These are phyloP conservation scores for Andrena cerasifolii DNA, from an alignment of 1,140 invertebrate species.

Conservation along the genomic window DNA sequence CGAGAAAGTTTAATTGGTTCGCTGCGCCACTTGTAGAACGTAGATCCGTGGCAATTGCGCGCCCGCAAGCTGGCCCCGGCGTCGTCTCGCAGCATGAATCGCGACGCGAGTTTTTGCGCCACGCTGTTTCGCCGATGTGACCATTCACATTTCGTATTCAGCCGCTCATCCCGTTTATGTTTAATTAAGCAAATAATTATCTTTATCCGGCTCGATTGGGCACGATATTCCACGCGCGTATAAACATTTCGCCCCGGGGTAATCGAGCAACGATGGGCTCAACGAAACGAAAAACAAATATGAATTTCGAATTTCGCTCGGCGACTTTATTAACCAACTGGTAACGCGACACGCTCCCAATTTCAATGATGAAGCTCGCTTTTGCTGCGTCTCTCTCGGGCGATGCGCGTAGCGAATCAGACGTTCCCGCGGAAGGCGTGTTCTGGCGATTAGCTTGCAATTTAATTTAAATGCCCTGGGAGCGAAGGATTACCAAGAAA, in stretches of 20 bases:
- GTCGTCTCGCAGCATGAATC: background rate
- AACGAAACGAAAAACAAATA: background rate
- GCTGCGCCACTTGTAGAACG: conserved; percentile 1
- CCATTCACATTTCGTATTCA: background rate
- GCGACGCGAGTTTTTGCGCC: background rate
- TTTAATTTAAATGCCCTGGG: too few species aligned
- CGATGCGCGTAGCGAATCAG: too few species aligned
- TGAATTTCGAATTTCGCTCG: conserved; percentile 17
- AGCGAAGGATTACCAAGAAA: too few species aligned
- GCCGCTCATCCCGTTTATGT: background rate
- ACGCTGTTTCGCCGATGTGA: background rate
- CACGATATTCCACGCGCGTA: background rate
- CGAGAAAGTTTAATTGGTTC: conserved; percentile 2
- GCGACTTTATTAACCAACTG: too few species aligned
- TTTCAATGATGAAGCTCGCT: too few species aligned
- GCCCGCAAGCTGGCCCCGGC: background rate
- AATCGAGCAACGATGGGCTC: background rate
- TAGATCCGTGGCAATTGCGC: background rate
- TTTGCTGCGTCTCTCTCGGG: too few species aligned
- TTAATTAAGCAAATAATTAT: conserved; percentile 4
- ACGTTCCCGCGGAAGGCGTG: too few species aligned
- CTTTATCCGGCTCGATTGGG: background rate
- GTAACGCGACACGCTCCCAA: too few species aligned
- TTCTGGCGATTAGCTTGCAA: too few species aligned
- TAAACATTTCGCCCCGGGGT: conserved; percentile 8